Evolutionary conservation across 1,140 invertebrate species (phyloP).

Genomic region (Lepidotrigona ventralis): DNA sequence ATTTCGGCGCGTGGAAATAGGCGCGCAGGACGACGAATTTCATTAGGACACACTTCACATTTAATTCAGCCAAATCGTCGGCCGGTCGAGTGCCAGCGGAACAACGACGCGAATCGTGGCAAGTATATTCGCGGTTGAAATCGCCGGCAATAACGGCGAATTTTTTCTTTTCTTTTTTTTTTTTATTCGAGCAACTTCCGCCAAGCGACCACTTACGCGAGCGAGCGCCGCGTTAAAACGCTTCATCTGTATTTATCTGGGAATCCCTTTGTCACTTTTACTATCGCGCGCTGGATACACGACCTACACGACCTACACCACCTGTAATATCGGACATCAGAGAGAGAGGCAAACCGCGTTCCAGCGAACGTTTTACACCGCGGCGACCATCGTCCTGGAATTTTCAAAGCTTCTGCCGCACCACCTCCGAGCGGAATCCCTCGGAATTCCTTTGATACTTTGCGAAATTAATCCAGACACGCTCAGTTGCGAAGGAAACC

Average conservation of each 20-base stretch:
- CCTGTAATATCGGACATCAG: conserved; percentile 56
- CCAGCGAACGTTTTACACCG: conserved; percentile 54
- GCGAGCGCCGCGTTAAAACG: not conserved
- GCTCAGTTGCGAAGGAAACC: not conserved
- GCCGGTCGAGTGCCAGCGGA: too few relatives aligned
- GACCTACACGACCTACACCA: conserved; percentile 23
- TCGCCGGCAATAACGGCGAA: not conserved
- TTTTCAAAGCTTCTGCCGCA: conserved; percentile 51
- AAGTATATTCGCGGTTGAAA: not conserved
- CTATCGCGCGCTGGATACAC: conserved; percentile 45
- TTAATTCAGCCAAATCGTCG: conserved; percentile 18
- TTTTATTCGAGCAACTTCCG: conserved; percentile 23
- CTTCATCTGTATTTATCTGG: conserved; percentile 50
- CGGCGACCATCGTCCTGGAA: conserved; percentile 30
- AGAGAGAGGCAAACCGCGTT: conserved; percentile 38
- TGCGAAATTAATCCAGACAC: conserved; percentile 9
- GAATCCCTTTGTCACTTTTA: conserved; percentile 56
- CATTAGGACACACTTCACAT: conserved; percentile 38
- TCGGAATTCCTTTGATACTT: conserved; percentile 32
- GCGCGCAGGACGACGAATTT: conserved; percentile 23
- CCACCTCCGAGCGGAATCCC: conserved; percentile 48
- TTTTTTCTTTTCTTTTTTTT: not conserved
- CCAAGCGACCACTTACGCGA: not conserved
- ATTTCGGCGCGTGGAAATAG: conserved; percentile 9
- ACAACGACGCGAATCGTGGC: conserved; percentile 13